Evolutionary conservation across 2,797 vertebrate genomes (phyloP), one percentile per base, ranked within the genome.

Genomic region (Steatocranus sp.): DNA sequence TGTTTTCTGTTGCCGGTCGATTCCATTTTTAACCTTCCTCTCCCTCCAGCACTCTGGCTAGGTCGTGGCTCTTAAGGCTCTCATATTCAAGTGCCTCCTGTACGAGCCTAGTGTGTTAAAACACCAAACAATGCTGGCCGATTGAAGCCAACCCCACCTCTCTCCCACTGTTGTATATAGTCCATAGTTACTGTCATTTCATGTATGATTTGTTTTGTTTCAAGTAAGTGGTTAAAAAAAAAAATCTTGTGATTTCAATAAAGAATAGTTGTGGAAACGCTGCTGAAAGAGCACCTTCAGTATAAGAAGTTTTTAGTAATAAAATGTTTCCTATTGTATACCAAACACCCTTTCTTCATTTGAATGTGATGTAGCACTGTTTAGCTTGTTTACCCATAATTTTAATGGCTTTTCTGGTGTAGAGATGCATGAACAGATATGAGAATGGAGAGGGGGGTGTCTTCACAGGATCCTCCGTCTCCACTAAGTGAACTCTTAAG

Each of bases 231-330:
- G 86, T 61, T 50, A 49, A 81, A 79, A 74, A 87, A 82, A 74
- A 61, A 36, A 20, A 89, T 86, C 89, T 95, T 92, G 95, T 96
- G 94, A 95, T 95, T 95, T 93, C 91, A 95, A 93, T 94, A 94
- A 95, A 95, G 86, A 90, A 86, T 95, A 93, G 92, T 95, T 92
- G 93, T 95, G 93, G 93, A 95, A 90, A 93, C 82, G 61, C 89
- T 88, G 89, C 90, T 90, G 88, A 92, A 93, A 89, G 87, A 89
- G 87, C 92, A 94, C 89, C 92, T 93, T 94, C 94, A 88, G 91
- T 96, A 89, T 92, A 86, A 90, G 83, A 93, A 93, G 90, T 94
- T 96, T 95, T 95, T 96, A 95, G 94, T 95, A 96, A 96, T 96
- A 96, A 96, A 96, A 95, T 92, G 90, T 95, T 96, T 96, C 94